phyloP scores from a whole-genome alignment of 2,888 invertebrate genomes.

The Laothoe populi region DNA sequence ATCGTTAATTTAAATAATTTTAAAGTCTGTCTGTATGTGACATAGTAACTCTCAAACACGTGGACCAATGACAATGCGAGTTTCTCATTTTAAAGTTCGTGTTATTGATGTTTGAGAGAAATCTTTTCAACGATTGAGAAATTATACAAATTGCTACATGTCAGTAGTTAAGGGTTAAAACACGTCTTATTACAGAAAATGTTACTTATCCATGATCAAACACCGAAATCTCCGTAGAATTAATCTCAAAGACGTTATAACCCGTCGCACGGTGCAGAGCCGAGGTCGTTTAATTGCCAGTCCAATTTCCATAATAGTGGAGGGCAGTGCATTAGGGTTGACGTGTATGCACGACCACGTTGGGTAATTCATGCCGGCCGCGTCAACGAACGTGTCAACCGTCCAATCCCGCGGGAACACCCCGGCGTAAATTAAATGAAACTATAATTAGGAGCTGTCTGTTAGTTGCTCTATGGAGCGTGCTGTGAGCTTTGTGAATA shows the following conservation, averaged over 20 bases:
- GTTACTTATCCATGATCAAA: background rate
- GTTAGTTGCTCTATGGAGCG: too few species aligned
- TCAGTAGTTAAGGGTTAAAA: too few species aligned
- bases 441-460: constrained; percentile 10
- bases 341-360: background rate
- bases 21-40: too few species aligned
- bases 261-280: background rate
- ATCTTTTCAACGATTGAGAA: too few species aligned
- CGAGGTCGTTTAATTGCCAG: background rate
- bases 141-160: too few species aligned
- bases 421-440: constrained; percentile 6
- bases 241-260: background rate
- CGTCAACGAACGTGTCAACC: constrained; percentile 1
- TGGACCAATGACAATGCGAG: too few species aligned
- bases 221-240: background rate
- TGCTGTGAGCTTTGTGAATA: too few species aligned
- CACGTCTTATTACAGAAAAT: too few species aligned
- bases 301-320: constrained; percentile 8
- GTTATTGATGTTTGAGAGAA: too few species aligned
- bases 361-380: constrained; percentile 4
- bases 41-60: too few species aligned
- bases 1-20: too few species aligned
- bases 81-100: too few species aligned
- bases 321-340: constrained; percentile 13
- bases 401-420: constrained; percentile 7